Base-by-base conservation (phyloP, 2,888 invertebrate genomes). In the Lepidochrysops patricia region DNA sequence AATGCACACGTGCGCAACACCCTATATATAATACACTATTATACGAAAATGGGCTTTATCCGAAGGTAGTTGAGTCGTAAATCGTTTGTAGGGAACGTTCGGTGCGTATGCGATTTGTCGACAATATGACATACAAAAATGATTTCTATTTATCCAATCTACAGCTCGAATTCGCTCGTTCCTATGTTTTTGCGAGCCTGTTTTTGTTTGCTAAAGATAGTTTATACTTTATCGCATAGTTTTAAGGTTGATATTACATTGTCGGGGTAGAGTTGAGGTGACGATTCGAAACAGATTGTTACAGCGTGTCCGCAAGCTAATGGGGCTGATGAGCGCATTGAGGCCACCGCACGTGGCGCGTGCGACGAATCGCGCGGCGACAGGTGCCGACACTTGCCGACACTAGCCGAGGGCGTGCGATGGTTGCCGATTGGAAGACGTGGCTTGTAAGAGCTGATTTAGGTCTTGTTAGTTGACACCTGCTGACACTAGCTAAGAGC, bases 321-420 rank as follows among this genome's bases (percentile, higher is more conserved):
- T 78, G 66, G 66, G 72, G 70, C 68, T 73, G 63, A 80, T 76
- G 77, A 76, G 69, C 65, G 71, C 67, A 71, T 72, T 73, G 70
- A 71, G 26, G 57, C 29, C 29, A 54, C 32, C 54, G 61, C 65
- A 65, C 64, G 68, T 68, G 68, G 50, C 57, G 65, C 60, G 62
- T 62, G 67, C 60, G 65, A 32, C 64, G 50, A 52, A 63, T 61
- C 15, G 66, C 62, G 65, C 62, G 34, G 60, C 62, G 62, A 60
- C 63, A 59, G 60, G 59, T 61, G 43, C 61, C 60, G 61, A 60
- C 54, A 60, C 62, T 58, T 58, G 61, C 57, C 49, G 29, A 26
- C n/a, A 23, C 37, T 25, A 5, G 13, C 35, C 13, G 35, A 37
- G n/a, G n/a, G n/a, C n/a, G n/a, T n/a, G n/a, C n/a, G n/a, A n/a